Base-by-base conservation (phyloP, 1,140 invertebrate genomes). In the Meloidogyne chitwoodi region DNA sequence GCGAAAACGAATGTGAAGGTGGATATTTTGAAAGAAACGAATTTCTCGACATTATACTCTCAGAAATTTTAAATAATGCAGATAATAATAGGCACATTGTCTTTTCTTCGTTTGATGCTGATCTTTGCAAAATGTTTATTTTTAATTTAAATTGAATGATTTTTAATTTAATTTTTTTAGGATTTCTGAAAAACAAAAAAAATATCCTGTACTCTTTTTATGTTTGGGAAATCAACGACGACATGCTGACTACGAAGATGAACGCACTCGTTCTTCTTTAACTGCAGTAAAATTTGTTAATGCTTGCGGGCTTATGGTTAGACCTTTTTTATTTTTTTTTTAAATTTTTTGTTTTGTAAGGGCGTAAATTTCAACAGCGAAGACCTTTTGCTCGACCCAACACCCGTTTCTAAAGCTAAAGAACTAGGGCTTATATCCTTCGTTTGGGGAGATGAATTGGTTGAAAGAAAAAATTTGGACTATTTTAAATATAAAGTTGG, bases 81-180 rank as follows among this genome's bases (percentile, higher is more conserved):
- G 79, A 77, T 16, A 41, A 22, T 8, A 70, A 75, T 2, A 77
- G 86, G 41, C 76, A 84, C 11, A 83, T 87, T n/a, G 82, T 87
- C 38, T 87, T 87, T 74, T 87, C 84, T 3, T 84, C 78, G 26
- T 87, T 87, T 67, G 82, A 87, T 82, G 85, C 86, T 3, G 86
- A 87, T 77, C 84, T 87, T 68, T 87, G 86, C 68, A 77, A 78
- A 41, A 87, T 87, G 86, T 87, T 77, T 67, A 83, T 56, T 70
- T 74, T 62, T 83, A 26, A 77, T 83, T 6, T 8, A 38, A 38
- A 38, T 34, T 2, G n/a, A n/a, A n/a, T n/a, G n/a, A n/a, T n/a
- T 34, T 16, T n/a, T 26, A 24, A 22, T n/a, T 27, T 11, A 38
- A 34, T 61, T 14, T 64, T 79, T 87, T 70, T 48, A 85, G 84